Base-by-base conservation (phyloP, 2,797 vertebrate genomes). In the Moxostoma hubbsi region DNA sequence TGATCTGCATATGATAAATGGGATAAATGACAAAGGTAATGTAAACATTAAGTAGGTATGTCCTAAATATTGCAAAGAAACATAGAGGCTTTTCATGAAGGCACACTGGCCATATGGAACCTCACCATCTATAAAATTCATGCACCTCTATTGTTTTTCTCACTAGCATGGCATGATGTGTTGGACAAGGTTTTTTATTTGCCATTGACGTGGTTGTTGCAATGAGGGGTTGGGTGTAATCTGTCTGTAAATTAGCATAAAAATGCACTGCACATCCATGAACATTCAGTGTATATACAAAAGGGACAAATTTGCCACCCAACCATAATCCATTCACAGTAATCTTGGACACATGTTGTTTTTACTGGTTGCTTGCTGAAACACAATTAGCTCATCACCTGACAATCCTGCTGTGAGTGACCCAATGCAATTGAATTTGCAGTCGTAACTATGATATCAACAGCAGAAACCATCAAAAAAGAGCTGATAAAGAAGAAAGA, bases 61-160 rank as follows among this genome's bases (percentile, higher is more conserved):
- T 67, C 70, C 61, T 12, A 36, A 4, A 81, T 81, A 68, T 73
- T 70, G 47, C 46, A 1, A 36, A 74, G 62, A 59, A 82, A 85
- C 85, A 86, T 75, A 85, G 67, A 81, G 53, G 65, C 82, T 85
- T 82, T 84, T 88, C 75, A 86, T 63, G 47, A 47, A 57, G 80
- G 70, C 73, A 73, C 67, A 70, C 49, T 47, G 49, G 59, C 57
- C 51, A 72, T 49, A 16, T 18, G 50, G 75, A 79, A 85, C 70
- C 85, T 73, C n/a, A 74, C 69, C 36, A 24, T 49, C 75, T 77
- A 73, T 57, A 71, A 51, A 79, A 63, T 69, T 54, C 74, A 43
- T 59, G 74, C 59, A 69, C 64, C 81, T 36, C 36, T 5, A 36
- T 36, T 36, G 36, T 36, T 36, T 36, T 36, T 36, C 36, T 36